A percentile compares a stretch with the other conserved stretches of the same genome.
Evolutionary conservation across 2,797 vertebrate species (phyloP).

Genomic region (Chiroxiphia lanceolata): DNA sequence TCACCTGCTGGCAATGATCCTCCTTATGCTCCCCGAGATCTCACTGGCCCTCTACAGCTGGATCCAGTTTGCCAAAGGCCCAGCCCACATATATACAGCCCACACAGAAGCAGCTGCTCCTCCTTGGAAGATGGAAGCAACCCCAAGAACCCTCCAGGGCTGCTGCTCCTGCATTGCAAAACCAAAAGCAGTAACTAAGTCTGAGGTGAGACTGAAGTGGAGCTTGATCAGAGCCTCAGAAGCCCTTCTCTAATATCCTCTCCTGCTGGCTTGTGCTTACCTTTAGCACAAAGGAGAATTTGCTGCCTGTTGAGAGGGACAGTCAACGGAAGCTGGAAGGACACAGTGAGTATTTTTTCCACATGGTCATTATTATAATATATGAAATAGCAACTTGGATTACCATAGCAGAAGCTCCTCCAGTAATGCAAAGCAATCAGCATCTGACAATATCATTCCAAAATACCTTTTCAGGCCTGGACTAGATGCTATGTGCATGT

Average conservation of each 20-base stretch:
- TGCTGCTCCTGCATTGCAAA: background rate
- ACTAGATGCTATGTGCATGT: background rate
- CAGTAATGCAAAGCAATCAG: background rate
- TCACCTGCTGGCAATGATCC: fast-evolving
- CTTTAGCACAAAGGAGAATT: background rate
- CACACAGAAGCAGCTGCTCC: background rate
- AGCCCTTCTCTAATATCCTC: background rate
- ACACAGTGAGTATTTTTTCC: background rate
- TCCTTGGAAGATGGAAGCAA: background rate
- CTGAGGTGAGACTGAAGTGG: background rate
- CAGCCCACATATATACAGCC: background rate
- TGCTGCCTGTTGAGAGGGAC: background rate
- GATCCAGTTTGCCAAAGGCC: background rate
- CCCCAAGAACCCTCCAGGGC: background rate
- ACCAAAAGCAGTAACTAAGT: background rate
- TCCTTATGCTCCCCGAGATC: fast-evolving
- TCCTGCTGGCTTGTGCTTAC: background rate
- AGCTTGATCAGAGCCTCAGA: background rate
- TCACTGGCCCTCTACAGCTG: background rate
- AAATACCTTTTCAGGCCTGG: background rate
- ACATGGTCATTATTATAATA: background rate
- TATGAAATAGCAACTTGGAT: background rate
- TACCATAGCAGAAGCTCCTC: background rate
- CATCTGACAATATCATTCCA: background rate
- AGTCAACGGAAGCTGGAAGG: background rate